Base-by-base conservation (phyloP, 2,797 vertebrate species). In the Eurystomus glaucurus region DNA sequence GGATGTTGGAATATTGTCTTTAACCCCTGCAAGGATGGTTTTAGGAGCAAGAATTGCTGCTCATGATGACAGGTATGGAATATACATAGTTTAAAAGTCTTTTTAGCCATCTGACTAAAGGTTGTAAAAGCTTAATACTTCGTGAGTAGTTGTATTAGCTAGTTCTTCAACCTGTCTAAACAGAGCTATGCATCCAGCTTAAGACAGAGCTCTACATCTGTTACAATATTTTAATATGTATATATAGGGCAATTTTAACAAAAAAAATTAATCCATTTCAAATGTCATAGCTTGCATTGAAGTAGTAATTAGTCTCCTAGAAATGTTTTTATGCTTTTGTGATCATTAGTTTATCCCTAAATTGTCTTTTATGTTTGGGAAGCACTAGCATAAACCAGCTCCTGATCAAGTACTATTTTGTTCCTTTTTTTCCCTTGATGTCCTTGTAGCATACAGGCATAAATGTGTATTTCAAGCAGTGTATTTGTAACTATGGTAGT, bases 21-120 rank as follows among this genome's bases (percentile, higher is more conserved):
- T 99, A 97, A 99, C 99, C 21, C 99, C 99, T 28, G 99, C 99
- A 81, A 99, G 99, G 97, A 99, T 99, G 96, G 99, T 99, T 91
- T 99, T 99, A 95, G 99, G 99, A 94, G 98, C 99, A 97, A 99
- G 99, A 97, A 99, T 99, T 94, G 98, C 98, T 37, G 98, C 99
- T 62, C 99, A 99, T 37, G 99, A 99, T 26, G 99, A 99, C 98
- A 99, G 99, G 99, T 99, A 97, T 6, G 84, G 79, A 96, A 95
- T 85, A 52, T 55, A 43, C 1, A 7, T 78, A 14, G 11, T 43
- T 92, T 76, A 74, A 10, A 85, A 93, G 22, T 64, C 8, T 61
- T 39, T 55, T 71, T 69, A 45, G 75, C 11, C 4, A 22, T 19
- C 15, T 78, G 22, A 43, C 10, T 62, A 65, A 25, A 16, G 5